Evolutionary conservation across 2,888 invertebrate species (phyloP), one percentile per base, ranked within the genome.

Genomic region (Agrochola macilenta): DNA sequence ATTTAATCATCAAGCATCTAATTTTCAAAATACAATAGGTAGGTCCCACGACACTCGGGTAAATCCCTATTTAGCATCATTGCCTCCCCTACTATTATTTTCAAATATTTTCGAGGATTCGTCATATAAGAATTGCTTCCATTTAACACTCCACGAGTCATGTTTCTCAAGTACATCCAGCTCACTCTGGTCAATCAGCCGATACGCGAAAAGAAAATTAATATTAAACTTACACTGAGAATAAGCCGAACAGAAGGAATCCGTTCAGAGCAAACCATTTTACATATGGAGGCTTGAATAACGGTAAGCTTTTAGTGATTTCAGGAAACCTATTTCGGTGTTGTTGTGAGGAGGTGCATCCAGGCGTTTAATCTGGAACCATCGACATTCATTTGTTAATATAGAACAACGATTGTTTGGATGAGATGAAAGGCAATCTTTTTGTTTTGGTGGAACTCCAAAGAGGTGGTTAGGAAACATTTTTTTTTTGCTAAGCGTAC

Each of bases 221-320:
- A 11, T 49, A 8, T 35, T 23, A 11, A 71, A 96, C 97, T 97
- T 94, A 98, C 98, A 97, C 97, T 89, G 97, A 97, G 97, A 98
- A 98, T 88, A 97, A 97, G 20, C 97, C 96, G 87, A 98, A 97
- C 85, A 97, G 96, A 39, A 98, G 95, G 63, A 94, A 93, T 63
- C 96, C 97, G 70, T 97, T 97, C 1, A 98, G 93, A 2, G 93
- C 81, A 74, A 97, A 96, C 91, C 97, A 96, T 86, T 95, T 95
- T 5, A 97, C 84, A 68, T 97, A 95, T 0, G 97, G 97, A 1
- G 97, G 93, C 75, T 93, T 96, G 49, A 97, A 93, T 52, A 98
- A 91, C 2, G 96, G 97, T 69, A 95, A 90, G 2, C 97, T 90
- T 95, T 95, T 70, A 97, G 92, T 46, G 96, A 96, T 12, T 87